Percentiles rank a stretch among this genome's conserved stretches.
Evolutionary conservation across 2,113 vertebrate species (phyloP).

Genomic region (Mustela lutreola): DNA sequence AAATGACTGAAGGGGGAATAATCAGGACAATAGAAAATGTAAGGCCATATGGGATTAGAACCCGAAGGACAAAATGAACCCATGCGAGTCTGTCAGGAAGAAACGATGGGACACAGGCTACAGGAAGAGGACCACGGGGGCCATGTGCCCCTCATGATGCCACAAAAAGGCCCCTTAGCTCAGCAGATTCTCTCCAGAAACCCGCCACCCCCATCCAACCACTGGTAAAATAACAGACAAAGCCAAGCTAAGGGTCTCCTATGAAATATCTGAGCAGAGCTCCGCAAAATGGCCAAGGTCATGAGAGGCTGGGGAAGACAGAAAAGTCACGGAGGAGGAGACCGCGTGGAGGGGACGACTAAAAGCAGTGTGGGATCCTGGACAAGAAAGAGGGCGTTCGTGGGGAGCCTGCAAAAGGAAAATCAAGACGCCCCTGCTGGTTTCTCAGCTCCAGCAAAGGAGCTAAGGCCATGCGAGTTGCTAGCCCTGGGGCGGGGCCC

Average conservation of each 20-base stretch:
- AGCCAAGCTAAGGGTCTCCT: background rate
- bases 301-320: background rate
- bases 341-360: accelerated
- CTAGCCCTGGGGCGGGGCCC: accelerated
- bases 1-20: too few relatives aligned
- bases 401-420: background rate
- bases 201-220: background rate
- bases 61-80: background rate
- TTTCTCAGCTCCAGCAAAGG: background rate
- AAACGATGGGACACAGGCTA: too few relatives aligned
- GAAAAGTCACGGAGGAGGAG: background rate
- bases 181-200: background rate
- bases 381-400: accelerated
- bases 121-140: too few relatives aligned
- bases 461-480: accelerated
- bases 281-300: background rate
- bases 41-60: background rate
- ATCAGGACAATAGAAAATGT: background rate
- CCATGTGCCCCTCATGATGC: accelerated
- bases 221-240: background rate
- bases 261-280: accelerated
- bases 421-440: accelerated
- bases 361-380: accelerated
- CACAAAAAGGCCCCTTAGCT: background rate
- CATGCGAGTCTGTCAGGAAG: too few relatives aligned